Evolutionary conservation across 2,113 vertebrate species (phyloP), one percentile per base, ranked within the genome.

Genomic region (Lophochroa leadbeateri): DNA sequence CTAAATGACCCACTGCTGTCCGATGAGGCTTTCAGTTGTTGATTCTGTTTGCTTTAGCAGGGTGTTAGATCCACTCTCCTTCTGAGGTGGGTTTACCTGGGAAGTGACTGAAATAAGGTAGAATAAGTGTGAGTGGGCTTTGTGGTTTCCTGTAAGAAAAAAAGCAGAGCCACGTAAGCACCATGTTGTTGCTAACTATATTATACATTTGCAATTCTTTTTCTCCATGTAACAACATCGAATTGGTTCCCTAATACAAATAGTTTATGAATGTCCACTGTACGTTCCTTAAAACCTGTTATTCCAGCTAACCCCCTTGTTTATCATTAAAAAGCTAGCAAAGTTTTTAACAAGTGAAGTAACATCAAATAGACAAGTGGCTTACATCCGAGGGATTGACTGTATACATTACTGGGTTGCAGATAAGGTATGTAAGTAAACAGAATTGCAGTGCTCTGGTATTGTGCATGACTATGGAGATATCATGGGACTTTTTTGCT

Each of bases 351-450:
- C 50, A 58, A 84, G 85, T 57, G 81, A 80, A 64, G 33, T 83
- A 70, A 44, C 71, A 16, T 86, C 90, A 84, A 80, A 37, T 74
- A 94, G 88, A 17, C 80, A 21, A 81, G 75, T 86, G 72, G 96
- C 95, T 94, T 96, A 88, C 88, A 87, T 92, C 78, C 35, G 71
- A 75, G 47, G 63, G 69, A 24, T 50, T 79, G 70, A 5, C 80
- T 96, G 75, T 93, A 27, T 92, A 91, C 86, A 86, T 84, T 71
- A 77, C 8, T 17, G 76, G 87, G 29, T 80, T 85, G 91, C 57
- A 95, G 86, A 97, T 96, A 97, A 96, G 71, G 85, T 92, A 21
- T 97, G 94, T 96, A 94, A 95, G 82, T 95, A 97, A 96, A 96
- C 93, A 96, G 53, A 96, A 95, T 82, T 41, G 0, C 74, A 76